Evolutionary conservation across 2,797 vertebrate genomes (phyloP).

Genomic region (Astyanax mexicanus): DNA sequence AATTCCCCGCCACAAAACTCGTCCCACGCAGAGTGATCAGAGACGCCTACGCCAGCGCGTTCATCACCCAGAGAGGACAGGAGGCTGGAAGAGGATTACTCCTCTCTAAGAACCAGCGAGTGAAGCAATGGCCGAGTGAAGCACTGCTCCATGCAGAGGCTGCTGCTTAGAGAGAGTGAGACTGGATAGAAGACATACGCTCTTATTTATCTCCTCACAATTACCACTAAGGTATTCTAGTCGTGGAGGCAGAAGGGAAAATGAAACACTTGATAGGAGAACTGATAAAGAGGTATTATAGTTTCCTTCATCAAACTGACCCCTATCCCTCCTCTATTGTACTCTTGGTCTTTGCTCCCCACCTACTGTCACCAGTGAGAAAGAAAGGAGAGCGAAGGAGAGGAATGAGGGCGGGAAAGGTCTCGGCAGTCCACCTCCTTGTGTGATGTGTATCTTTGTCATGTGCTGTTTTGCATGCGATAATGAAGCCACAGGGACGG

Average conservation of each 20-base stretch:
- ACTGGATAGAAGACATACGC: constrained; percentile 58
- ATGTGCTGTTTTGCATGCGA: constrained; percentile 71
- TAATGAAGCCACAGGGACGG: constrained; percentile 71
- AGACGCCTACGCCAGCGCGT: constrained; percentile 33
- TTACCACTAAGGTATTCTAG: constrained; percentile 61
- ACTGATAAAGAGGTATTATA: constrained; percentile 64
- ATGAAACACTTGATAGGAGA: constrained; percentile 64
- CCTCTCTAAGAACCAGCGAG: constrained; percentile 56
- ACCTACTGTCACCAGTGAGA: constrained; percentile 10
- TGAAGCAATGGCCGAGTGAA: constrained; percentile 47
- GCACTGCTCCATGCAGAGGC: constrained; percentile 27
- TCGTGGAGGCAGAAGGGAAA: constrained; percentile 54
- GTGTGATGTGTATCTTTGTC: constrained; percentile 47
- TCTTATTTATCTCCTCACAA: constrained; percentile 62
- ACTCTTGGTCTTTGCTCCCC: constrained; percentile 12
- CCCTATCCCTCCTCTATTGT: constrained; percentile 1
- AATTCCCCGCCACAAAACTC: constrained; percentile 58
- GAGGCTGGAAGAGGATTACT: constrained; percentile 41
- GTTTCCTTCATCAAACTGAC: constrained; percentile 55
- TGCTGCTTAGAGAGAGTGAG: constrained; percentile 55
- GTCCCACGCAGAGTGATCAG: constrained; percentile 54
- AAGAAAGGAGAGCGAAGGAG: constrained; percentile 21
- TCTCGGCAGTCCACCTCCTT: constrained; percentile 52
- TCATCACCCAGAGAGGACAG: constrained; percentile 26
- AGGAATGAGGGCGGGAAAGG: constrained; percentile 30